phyloP scores from a whole-genome alignment of 2,888 invertebrate species.

The Dasypogon diadema region DNA sequence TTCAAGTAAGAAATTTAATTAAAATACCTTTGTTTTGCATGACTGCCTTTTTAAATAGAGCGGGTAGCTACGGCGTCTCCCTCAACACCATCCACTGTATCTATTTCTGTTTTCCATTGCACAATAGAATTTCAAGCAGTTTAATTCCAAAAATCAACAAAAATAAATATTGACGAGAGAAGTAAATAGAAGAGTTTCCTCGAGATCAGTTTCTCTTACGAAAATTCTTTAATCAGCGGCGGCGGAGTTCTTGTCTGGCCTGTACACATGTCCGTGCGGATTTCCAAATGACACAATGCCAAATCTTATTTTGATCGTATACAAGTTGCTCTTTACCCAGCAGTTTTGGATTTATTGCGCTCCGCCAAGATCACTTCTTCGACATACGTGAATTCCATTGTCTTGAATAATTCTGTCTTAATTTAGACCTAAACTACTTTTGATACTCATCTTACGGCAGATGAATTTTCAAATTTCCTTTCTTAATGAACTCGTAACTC shows the following conservation, averaged over 20 bases:
- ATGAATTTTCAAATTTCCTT: slow-evolving; percentile 19
- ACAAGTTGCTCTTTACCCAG: not conserved
- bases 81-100: slow-evolving; percentile 6
- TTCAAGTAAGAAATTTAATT: slow-evolving; percentile 13
- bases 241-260: slow-evolving; percentile 16
- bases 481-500: slow-evolving; percentile 13
- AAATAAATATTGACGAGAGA: not conserved
- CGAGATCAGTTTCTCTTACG: slow-evolving; percentile 25
- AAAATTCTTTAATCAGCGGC: slow-evolving; percentile 37
- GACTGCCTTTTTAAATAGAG: slow-evolving; percentile 23
- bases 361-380: slow-evolving; percentile 44
- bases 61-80: slow-evolving; percentile 10
- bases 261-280: slow-evolving; percentile 20
- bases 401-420: slow-evolving; percentile 34
- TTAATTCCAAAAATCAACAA: slow-evolving; percentile 28
- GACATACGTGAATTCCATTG: slow-evolving; percentile 41
- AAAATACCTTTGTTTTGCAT: slow-evolving; percentile 37
- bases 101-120: slow-evolving; percentile 33
- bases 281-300: slow-evolving; percentile 42
- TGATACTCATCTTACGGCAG: slow-evolving; percentile 24
- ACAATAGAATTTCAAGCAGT: slow-evolving; percentile 39
- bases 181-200: slow-evolving; percentile 14
- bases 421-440: slow-evolving; percentile 18
- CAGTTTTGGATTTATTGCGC: slow-evolving; percentile 35
- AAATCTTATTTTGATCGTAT: slow-evolving; percentile 37